Evolutionary conservation across 2,797 vertebrate genomes (phyloP), one percentile per base, ranked within the genome.

Genomic region (Pseudomugil gertrudae): DNA sequence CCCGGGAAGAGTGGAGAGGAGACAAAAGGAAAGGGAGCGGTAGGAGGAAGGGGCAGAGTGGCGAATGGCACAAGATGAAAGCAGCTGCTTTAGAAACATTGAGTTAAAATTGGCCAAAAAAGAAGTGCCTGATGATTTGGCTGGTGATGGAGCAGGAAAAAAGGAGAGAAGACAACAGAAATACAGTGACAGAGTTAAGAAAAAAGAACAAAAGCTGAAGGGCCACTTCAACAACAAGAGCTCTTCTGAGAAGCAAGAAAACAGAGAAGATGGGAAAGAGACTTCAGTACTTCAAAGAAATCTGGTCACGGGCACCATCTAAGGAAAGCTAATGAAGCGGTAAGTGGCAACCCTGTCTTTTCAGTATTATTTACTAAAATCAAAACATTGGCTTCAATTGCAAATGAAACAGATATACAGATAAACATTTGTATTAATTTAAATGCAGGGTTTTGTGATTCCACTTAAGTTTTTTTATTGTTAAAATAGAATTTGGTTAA

Each of bases 41-140:
- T 69, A 80, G 78, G 55, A 74, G 69, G 74, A 82, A 58, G 56
- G 79, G 54, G 59, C 63, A 69, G 53, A 29, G 61, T 27, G 50
- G 63, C 59, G 69, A 72, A 59, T 26, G 54, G 59, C 10, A 50
- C 70, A 59, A 86, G 85, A 84, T 85, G 83, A 87, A 87, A 89
- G 84, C 74, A 45, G 76, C 33, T 58, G 50, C 47, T 33, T 52
- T 47, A 35, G 72, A 78, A 80, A 72, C 64, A 32, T 50, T 19
- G 56, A 55, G 69, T 67, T 72, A 53, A 79, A 80, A 72, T 54
- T 65, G 70, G 57, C 19, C 52, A 48, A 57, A 63, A 57, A 40
- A 52, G 53, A 71, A 38, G 33, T 23, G 56, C 27, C 58, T 61
- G 68, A 54, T 43, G 48, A 35, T 43, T 11, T 0, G 8, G 53